Evolutionary conservation across 2,797 vertebrate genomes (phyloP).

Genomic region (Toxotes lorentzi): DNA sequence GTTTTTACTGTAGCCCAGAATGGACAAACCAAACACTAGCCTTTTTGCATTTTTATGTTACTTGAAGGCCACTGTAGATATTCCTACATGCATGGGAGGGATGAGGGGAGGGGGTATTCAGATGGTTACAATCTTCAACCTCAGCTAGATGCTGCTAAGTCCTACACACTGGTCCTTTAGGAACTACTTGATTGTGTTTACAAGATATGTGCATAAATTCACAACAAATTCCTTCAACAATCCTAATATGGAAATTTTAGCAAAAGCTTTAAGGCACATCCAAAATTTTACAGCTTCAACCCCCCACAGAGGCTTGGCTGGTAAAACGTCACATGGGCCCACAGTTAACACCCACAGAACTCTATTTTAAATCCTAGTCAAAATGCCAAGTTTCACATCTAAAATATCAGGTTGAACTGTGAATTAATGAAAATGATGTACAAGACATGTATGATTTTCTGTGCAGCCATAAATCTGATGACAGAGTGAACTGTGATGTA

Average conservation of each 20-base stretch:
- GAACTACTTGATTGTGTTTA: constrained; percentile 20
- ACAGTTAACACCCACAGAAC: constrained; percentile 26
- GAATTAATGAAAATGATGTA: neutral
- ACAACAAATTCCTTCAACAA: neutral
- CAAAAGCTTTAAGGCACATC: constrained; percentile 3
- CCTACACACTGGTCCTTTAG: neutral
- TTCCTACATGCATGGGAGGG: no score
- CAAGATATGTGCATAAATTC: constrained; percentile 21
- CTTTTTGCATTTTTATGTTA: no score
- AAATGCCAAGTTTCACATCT: constrained; percentile 23
- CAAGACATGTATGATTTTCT: neutral
- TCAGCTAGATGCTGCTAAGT: no score
- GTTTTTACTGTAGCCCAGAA: no score
- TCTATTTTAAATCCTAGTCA: constrained; percentile 23
- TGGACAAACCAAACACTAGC: no score
- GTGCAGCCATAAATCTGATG: neutral
- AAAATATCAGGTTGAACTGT: neutral
- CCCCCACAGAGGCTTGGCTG: constrained; percentile 25
- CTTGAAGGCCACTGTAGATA: no score
- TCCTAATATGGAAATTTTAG: constrained; percentile 3
- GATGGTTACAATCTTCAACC: no score
- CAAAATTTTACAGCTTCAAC: constrained; percentile 15
- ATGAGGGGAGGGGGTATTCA: no score
- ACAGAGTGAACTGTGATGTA: neutral
- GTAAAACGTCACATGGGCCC: constrained; percentile 26